phyloP scores from a whole-genome alignment of 1,140 invertebrate species.

The Brachionus manjavacas region DNA sequence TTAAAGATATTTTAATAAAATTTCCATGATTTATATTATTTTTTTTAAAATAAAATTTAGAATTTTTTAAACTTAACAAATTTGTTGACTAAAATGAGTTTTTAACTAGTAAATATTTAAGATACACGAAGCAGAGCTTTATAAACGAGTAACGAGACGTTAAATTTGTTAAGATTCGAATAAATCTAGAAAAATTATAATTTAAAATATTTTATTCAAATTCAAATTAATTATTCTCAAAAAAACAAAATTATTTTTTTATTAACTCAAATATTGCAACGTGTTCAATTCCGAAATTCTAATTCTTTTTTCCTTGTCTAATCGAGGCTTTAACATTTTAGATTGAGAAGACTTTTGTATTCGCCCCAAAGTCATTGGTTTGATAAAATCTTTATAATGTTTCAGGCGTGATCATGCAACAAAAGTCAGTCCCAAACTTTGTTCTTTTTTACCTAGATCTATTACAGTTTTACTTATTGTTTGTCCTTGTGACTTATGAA shows the following conservation, averaged over 20 bases:
- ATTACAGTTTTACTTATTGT: not conserved
- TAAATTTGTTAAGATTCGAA: too few relatives aligned
- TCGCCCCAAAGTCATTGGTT: not conserved
- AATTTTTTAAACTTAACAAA: not conserved
- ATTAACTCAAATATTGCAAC: not conserved
- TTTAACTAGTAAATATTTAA: not conserved
- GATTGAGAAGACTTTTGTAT: not conserved
- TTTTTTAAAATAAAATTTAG: not conserved
- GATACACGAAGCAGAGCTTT: too few relatives aligned
- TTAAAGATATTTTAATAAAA: not conserved
- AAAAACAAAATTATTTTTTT: too few relatives aligned
- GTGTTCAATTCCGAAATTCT: not conserved
- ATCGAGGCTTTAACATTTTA: not conserved
- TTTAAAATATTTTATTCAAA: too few relatives aligned
- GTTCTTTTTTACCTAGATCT: too few relatives aligned
- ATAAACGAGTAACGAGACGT: too few relatives aligned
- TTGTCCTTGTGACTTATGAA: not conserved
- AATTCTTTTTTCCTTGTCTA: not conserved
- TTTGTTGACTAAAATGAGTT: not conserved
- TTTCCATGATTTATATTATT: not conserved
- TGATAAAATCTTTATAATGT: not conserved
- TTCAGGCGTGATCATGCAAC: not conserved
- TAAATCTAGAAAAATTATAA: too few relatives aligned
- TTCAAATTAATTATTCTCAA: too few relatives aligned
- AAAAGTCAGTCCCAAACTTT: not conserved